phyloP scores from a whole-genome alignment of 2,888 invertebrate genomes.

The Thera obeliscata region DNA sequence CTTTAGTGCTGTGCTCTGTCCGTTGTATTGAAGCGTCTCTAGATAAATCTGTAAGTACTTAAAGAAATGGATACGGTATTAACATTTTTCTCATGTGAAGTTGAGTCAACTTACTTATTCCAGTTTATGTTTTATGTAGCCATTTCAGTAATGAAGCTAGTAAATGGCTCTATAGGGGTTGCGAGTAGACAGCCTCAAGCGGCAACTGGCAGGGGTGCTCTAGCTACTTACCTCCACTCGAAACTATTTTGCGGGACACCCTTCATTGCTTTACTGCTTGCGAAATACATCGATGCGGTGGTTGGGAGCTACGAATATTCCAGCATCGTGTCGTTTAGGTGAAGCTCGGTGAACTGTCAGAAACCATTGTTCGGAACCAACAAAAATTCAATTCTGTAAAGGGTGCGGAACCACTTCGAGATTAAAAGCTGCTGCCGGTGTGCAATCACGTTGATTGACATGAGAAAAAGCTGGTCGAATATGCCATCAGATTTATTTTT shows the following conservation, averaged over 20 bases:
- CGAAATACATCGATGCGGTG: conserved; percentile 11
- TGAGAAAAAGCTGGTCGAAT: conserved; percentile 4
- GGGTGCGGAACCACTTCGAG: conserved; percentile 11
- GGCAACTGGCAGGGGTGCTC: conserved; percentile 6
- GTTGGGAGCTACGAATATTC: conserved; percentile 4
- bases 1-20: not conserved
- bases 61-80: not conserved
- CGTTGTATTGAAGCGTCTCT: not conserved
- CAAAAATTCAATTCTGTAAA: conserved; percentile 7
- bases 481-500: conserved; percentile 1
- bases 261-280: conserved; percentile 17
- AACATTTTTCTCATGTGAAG: not conserved
- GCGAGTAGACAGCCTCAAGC: conserved; percentile 15
- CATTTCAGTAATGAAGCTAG: conserved; percentile 18
- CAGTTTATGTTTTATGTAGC: conserved; percentile 32
- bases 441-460: conserved; percentile 21
- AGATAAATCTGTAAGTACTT: not conserved
- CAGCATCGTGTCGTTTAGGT: conserved; percentile 2
- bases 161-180: conserved; percentile 20
- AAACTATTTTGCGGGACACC: conserved; percentile 16
- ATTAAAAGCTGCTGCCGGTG: conserved; percentile 15
- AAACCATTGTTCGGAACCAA: conserved; percentile 12
- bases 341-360: conserved; percentile 7
- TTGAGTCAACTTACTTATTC: conserved; percentile 6
- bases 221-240: conserved; percentile 8